A percentile compares a stretch with the other conserved stretches of the same genome.
These are phyloP conservation scores for Forficula auricularia DNA, from an alignment of 1,140 invertebrate species.

Conservation along the genomic window DNA sequence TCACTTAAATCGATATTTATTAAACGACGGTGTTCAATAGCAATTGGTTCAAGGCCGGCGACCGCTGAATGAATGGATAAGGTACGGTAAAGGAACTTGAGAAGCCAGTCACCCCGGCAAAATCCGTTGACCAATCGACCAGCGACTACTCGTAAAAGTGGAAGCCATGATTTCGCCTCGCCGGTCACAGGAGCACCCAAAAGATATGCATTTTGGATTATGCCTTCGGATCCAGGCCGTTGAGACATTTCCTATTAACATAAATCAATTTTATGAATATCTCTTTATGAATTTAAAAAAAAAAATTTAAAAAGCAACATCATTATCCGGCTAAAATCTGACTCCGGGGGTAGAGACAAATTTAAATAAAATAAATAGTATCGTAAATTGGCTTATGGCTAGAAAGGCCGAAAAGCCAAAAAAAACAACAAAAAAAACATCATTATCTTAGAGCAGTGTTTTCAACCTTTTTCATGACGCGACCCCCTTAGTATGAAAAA, in stretches of 20 bases:
- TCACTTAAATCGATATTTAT: constrained; percentile 41
- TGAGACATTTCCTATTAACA: constrained; percentile 31
- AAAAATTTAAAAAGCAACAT: constrained; percentile 9
- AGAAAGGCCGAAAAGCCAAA: no score
- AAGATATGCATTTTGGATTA: constrained; percentile 51
- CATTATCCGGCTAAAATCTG: no score
- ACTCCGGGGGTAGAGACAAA: no score
- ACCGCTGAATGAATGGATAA: constrained; percentile 36
- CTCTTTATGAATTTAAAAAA: constrained; percentile 6
- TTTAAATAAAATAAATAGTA: no score
- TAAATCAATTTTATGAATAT: no score
- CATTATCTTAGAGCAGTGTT: no score
- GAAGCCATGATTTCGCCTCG: constrained; percentile 33
- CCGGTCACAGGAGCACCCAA: constrained; percentile 48
- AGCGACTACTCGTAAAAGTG: constrained; percentile 36
- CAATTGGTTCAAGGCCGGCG: constrained; percentile 40
- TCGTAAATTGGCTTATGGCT: no score
- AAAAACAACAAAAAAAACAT: no score
- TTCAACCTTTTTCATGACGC: no score
- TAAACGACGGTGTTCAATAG: constrained; percentile 34
- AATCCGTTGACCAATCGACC: constrained; percentile 51
- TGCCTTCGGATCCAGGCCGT: constrained; percentile 35
- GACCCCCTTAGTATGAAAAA: no score
- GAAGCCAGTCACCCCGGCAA: constrained; percentile 46
- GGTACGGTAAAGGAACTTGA: constrained; percentile 47